Base-by-base conservation (phyloP, 2,888 invertebrate genomes). In the Drosophila neotestacea region DNA sequence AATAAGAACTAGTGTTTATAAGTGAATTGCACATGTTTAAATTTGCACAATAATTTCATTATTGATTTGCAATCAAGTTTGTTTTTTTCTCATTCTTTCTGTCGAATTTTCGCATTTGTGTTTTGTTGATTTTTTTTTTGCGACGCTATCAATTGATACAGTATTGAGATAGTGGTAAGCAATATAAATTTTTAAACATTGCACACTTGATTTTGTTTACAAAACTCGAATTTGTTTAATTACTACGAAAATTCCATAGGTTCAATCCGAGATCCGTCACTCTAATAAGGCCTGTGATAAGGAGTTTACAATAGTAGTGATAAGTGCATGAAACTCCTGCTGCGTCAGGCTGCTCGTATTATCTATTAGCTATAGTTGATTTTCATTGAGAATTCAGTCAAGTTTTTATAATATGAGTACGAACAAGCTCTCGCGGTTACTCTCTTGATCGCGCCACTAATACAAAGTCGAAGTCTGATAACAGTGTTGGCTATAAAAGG, bases 1-100 rank as follows among this genome's bases (percentile, higher is more conserved):
- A 76, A 73, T 73, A 76, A 73, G 3, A 69, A 65, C 61, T 78
- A 76, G 78, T 69, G 74, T 27, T 73, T 78, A 44, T 59, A 55
- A 60, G 78, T 65, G 59, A 56, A 78, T 69, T 76, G 65, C 76
- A 77, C 78, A 54, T 36, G 28, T 59, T 62, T 65, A 27, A 51
- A 73, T 78, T 76, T 70, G 76, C 76, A 78, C 62, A 38, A 46
- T 38, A 61, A 48, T 69, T 73, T 73, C 1, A 64, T 73, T 65
- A 73, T 76, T 77, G 78, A 65, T 78, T 76, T 77, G 59, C 64
- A 56, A 46, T 73, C 27, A 39, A 73, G n/a, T 76, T 69, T 55
- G 32, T 44, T 48, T 46, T 50, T 42, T 51, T 54, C 27, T 22
- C 22, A 22, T 42, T 36, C 0, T 13, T 38, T 41, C 59, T 48